Percentiles rank a stretch among this genome's conserved stretches.
These are phyloP conservation scores for Nemapogon koenigi DNA, from an alignment of 2,888 invertebrate species.

Conservation along the genomic window DNA sequence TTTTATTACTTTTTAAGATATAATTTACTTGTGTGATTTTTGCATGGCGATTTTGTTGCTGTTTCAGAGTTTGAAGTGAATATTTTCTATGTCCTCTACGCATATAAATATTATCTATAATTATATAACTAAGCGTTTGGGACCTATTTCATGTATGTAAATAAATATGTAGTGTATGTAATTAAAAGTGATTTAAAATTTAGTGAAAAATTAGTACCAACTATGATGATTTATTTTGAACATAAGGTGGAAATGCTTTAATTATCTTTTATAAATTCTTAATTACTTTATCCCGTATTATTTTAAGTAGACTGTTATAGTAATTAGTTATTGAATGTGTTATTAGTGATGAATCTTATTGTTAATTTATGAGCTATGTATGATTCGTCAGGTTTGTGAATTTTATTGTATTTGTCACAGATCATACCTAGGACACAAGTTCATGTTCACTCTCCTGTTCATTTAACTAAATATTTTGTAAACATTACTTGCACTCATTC, in stretches of 20 bases:
- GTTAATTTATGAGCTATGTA: conserved; percentile 17
- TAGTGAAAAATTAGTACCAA: conserved; percentile 48
- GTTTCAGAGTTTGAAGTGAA: conserved; percentile 35
- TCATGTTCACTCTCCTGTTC: neutral
- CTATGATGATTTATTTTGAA: conserved; percentile 58
- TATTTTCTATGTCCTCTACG: conserved; percentile 33
- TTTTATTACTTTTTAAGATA: conserved; percentile 46
- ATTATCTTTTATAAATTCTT: conserved; percentile 53
- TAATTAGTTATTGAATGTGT: conserved; percentile 50
- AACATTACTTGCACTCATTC: no score
- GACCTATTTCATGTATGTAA: conserved; percentile 40
- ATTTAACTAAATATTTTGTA: conserved; percentile 1
- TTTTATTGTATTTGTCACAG: conserved; percentile 1
- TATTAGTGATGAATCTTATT: conserved; percentile 29
- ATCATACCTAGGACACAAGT: conserved; percentile 1
- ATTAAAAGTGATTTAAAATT: conserved; percentile 35
- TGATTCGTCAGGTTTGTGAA: neutral
- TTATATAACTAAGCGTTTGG: conserved; percentile 47
- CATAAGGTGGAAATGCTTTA: conserved; percentile 64
- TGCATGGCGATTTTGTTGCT: conserved; percentile 59
- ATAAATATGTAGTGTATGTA: conserved; percentile 54
- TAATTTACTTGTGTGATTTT: conserved; percentile 52
- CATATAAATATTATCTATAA: no score
- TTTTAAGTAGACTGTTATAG: conserved; percentile 65
- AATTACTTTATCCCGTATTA: conserved; percentile 55